Base-by-base conservation (phyloP, 2,888 invertebrate species). In the Cordilura impudica region DNA sequence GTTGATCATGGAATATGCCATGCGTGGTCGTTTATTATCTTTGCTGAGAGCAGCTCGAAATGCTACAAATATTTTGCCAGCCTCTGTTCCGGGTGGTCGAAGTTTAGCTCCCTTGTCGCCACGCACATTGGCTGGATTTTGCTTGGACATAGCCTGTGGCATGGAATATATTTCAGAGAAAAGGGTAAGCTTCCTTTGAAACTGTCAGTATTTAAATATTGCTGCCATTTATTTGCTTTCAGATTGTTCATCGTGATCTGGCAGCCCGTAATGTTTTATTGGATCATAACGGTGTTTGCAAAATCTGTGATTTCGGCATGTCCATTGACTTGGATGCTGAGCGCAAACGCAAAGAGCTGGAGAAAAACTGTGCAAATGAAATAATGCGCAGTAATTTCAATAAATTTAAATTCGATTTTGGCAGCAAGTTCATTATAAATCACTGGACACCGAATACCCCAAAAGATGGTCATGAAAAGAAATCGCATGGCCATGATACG, bases 281-380 rank as follows among this genome's bases (percentile, higher is more conserved):
- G 4, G 95, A 95, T 87, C 95, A 95, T 89, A 95, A 95, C 89
- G 96, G 96, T 87, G 92, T 95, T 76, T 96, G 96, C 89, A 96
- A 96, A 91, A 95, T 96, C 81, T 95, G 96, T 2, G 96, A 96
- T 91, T 96, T 96, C 89, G 96, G 96, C 73, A 94, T 96, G 93
- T 96, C 96, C 10, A 91, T 96, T 70, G 93, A 93, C 82, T 92
- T 91, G 88, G 92, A 90, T 75, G 86, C 85, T 18, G 84, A 86
- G 56, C 84, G 86, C 18, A 83, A 86, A 75, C 86, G 84, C 16
- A 85, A 85, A 73, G 86, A 85, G 74, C 84, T 75, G 82, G 86
- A 87, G 61, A 88, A 87, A 78, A 87, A 86, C 63, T 84, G 83
- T 4, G 85, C 85, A 21, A 86, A 87, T 10, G 87, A 89, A 51